Evolutionary conservation across 2,113 vertebrate genomes (phyloP).

Genomic region (Ptilorrhoa leucosticta): DNA sequence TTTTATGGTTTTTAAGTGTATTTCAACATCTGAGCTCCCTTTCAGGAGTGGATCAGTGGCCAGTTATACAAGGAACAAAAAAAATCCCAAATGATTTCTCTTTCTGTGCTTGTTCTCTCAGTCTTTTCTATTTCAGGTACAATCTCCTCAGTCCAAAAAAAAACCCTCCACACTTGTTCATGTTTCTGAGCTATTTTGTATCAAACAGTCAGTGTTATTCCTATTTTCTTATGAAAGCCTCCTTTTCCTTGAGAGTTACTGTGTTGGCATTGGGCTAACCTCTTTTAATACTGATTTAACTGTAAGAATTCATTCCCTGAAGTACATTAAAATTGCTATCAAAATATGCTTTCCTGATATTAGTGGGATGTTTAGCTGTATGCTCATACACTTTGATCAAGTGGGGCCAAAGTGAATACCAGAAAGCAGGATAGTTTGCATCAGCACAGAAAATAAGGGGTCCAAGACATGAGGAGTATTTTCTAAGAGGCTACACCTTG

Average conservation of each 20-base stretch:
- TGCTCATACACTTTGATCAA: neutral
- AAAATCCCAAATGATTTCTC: neutral
- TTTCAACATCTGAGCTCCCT: neutral
- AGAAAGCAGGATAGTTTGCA: neutral
- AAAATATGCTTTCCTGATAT: neutral
- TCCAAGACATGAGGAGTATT: neutral
- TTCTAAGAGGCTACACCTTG: neutral
- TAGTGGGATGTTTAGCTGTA: neutral
- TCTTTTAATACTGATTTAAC: neutral
- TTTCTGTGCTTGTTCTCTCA: neutral
- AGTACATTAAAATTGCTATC: neutral
- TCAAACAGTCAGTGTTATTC: neutral
- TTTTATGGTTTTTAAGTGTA: neutral
- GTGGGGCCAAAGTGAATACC: neutral
- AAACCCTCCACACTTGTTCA: neutral
- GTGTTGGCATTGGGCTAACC: neutral
- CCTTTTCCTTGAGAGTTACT: neutral
- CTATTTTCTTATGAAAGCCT: neutral
- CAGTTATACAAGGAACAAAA: neutral
- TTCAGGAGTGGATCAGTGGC: neutral
- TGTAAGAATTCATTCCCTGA: neutral
- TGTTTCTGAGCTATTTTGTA: neutral
- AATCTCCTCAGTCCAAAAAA: neutral
- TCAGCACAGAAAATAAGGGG: neutral
- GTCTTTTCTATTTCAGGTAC: neutral